Evolutionary conservation across 1,140 invertebrate species (phyloP).

Genomic region (Latrodectus geometricus): DNA sequence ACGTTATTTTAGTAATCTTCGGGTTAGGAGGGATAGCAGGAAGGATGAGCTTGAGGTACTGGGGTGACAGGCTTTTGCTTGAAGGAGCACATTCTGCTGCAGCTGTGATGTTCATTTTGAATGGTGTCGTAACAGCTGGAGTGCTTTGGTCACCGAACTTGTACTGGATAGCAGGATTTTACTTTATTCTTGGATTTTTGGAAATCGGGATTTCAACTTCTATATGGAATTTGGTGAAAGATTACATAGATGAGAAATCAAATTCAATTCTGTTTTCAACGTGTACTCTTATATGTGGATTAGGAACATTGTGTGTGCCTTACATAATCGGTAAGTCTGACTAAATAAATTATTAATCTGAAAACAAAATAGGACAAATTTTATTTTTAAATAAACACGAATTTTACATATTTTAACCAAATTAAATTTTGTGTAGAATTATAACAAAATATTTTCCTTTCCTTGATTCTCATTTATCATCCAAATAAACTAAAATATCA

Average conservation of each 20-base stretch:
- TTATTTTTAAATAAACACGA: too few species aligned
- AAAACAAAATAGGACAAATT: too few species aligned
- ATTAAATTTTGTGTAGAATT: too few species aligned
- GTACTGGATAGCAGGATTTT: constrained; percentile 31
- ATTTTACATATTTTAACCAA: too few species aligned
- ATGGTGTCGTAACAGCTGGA: constrained; percentile 15
- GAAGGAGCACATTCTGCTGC: constrained; percentile 6
- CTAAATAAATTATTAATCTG: too few species aligned
- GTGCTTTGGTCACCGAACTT: constrained; percentile 13
- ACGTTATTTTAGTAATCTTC: not conserved
- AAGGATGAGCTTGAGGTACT: constrained; percentile 2
- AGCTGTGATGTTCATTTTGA: constrained; percentile 24
- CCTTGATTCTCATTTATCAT: too few species aligned
- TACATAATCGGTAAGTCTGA: constrained; percentile 11
- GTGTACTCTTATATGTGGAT: not conserved
- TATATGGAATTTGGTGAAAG: not conserved
- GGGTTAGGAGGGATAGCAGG: constrained; percentile 1
- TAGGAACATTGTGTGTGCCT: not conserved
- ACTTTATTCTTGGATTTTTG: constrained; percentile 9
- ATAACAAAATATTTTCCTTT: too few species aligned
- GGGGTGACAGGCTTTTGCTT: constrained; percentile 5
- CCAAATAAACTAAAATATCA: too few species aligned
- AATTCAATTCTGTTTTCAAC: not conserved
- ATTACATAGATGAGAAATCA: not conserved
- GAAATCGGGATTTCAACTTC: constrained; percentile 6